phyloP scores from a whole-genome alignment of 1,140 invertebrate species.

The Diorhabda sublineata region DNA sequence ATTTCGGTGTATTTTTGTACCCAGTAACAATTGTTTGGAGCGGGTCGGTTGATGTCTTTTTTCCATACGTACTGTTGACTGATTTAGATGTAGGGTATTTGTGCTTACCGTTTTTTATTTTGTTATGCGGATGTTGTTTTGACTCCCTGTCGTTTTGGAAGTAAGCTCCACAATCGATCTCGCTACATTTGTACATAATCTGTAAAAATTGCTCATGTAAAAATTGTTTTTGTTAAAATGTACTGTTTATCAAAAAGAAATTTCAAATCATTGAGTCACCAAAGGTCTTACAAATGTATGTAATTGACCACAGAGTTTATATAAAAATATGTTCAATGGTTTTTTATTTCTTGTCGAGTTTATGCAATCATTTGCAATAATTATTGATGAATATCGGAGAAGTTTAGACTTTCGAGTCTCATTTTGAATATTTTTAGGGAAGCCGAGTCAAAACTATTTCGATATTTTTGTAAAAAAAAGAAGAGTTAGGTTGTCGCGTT shows the following conservation, averaged over 20 bases:
- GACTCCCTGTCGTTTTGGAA: slow-evolving; percentile 32
- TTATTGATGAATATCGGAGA: slow-evolving; percentile 10
- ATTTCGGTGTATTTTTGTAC: slow-evolving; percentile 49
- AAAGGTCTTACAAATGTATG: neutral
- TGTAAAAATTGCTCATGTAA: slow-evolving; percentile 49
- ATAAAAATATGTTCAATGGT: neutral
- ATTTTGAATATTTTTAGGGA: slow-evolving; percentile 17
- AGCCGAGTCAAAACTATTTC: neutral
- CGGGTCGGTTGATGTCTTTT: slow-evolving; percentile 36
- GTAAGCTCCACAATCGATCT: slow-evolving; percentile 30
- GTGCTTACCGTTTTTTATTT: slow-evolving; percentile 31
- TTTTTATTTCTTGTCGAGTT: slow-evolving; percentile 15
- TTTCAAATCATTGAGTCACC: neutral
- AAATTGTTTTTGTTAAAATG: slow-evolving; percentile 46
- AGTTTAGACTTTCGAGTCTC: neutral
- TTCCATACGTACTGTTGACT: slow-evolving; percentile 37
- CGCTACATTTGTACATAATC: slow-evolving; percentile 42
- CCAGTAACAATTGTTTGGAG: slow-evolving; percentile 41
- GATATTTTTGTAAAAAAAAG: slow-evolving; percentile 17
- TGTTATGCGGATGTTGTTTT: slow-evolving; percentile 25
- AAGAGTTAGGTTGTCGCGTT: slow-evolving; percentile 39
- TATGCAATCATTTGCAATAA: slow-evolving; percentile 37
- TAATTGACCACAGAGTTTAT: too few relatives aligned
- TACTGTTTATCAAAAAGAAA: slow-evolving; percentile 24
- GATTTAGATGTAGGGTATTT: slow-evolving; percentile 41